These are phyloP conservation scores for Cheilosia variabilis DNA, from an alignment of 2,888 invertebrate genomes.

Conservation along the genomic window DNA sequence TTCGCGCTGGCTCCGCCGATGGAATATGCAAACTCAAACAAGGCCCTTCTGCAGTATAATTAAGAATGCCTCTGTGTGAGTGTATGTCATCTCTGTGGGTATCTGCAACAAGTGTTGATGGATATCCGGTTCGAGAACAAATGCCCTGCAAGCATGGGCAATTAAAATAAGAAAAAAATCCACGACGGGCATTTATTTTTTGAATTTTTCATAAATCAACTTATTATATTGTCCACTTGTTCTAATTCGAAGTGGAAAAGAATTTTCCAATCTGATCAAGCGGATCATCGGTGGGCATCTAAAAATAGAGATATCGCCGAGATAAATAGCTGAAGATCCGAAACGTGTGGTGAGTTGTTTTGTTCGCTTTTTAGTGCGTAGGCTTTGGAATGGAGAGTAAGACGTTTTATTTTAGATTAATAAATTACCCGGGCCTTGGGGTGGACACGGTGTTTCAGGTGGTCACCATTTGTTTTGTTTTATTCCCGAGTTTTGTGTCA, in stretches of 20 bases:
- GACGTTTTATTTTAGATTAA: constrained; percentile 62
- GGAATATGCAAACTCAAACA: not conserved
- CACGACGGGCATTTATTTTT: constrained; percentile 2
- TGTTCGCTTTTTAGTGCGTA: not conserved
- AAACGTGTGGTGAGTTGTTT: constrained; percentile 54
- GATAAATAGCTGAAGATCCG: constrained; percentile 50
- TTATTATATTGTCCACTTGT: constrained; percentile 53
- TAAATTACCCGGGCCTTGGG: constrained; percentile 60
- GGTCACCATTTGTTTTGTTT: constrained; percentile 32
- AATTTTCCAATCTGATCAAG: constrained; percentile 61
- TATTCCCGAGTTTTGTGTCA: not conserved
- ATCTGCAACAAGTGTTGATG: constrained; percentile 42
- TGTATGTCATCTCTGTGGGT: not conserved
- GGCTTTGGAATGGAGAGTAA: not conserved
- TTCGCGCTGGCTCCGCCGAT: constrained; percentile 8
- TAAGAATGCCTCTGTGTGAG: not conserved
- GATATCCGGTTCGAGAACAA: constrained; percentile 49
- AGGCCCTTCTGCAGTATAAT: constrained; percentile 20
- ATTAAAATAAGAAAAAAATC: constrained; percentile 6
- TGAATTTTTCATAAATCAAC: constrained; percentile 54
- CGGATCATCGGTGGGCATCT: constrained; percentile 56
- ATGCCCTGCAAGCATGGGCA: constrained; percentile 1
- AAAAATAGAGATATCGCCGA: constrained; percentile 69
- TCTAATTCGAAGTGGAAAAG: constrained; percentile 31
- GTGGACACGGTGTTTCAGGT: constrained; percentile 51